phyloP scores from a whole-genome alignment of 2,797 vertebrate species.

The Peromyscus attwateri region DNA sequence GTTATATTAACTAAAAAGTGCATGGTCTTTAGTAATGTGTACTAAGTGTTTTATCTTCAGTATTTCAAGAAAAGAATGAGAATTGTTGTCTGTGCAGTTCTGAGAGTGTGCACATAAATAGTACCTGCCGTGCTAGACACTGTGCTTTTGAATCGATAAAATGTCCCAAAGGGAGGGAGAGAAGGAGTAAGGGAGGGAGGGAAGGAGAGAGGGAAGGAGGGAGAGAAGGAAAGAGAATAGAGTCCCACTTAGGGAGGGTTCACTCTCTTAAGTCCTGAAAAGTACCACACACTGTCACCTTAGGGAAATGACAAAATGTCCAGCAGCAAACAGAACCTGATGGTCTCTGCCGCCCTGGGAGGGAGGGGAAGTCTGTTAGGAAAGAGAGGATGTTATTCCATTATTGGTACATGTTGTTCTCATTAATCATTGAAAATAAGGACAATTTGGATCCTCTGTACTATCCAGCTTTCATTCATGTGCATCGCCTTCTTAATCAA shows the following conservation, averaged over 20 bases:
- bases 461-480: conserved; percentile 40
- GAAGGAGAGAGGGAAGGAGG: not conserved
- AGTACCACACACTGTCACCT: conserved; percentile 60
- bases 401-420: conserved; percentile 69
- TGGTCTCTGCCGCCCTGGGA: conserved; percentile 50
- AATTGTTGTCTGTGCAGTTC: conserved; percentile 37
- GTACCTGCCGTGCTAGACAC: not conserved
- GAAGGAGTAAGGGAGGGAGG: not conserved
- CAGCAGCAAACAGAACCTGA: conserved; percentile 66
- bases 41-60: conserved; percentile 48
- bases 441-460: conserved; percentile 14
- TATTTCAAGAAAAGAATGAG: conserved; percentile 55
- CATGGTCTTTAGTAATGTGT: conserved; percentile 57
- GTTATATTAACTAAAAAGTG: not conserved
- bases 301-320: conserved; percentile 71
- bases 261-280: conserved; percentile 68
- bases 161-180: not conserved
- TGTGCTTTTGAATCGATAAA: conserved; percentile 70
- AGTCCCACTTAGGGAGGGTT: conserved; percentile 50
- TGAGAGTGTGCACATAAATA: conserved; percentile 37
- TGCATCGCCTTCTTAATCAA: conserved; percentile 55
- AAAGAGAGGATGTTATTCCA: conserved; percentile 68
- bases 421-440: conserved; percentile 59
- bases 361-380: not conserved
- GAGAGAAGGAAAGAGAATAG: conserved; percentile 14